Conservation (phyloP, 2,888 invertebrate genomes). For the Athalia circularis region DNA sequence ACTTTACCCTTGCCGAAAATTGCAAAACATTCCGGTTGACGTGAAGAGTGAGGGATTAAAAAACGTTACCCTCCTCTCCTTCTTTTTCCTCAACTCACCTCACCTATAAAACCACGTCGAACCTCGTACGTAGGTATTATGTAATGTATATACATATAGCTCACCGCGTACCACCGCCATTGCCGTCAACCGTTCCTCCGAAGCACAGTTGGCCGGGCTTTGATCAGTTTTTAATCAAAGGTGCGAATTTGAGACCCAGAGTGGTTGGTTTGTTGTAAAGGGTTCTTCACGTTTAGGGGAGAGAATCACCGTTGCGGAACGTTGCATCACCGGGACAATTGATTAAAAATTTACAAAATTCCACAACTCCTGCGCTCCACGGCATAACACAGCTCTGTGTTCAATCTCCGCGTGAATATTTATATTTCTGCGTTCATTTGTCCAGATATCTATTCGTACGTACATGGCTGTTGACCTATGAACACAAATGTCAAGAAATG, state of each 20-base stretch:
- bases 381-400: neutral
- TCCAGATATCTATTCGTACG: neutral
- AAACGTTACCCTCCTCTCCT: conserved; percentile 28
- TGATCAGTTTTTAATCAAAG: conserved; percentile 53
- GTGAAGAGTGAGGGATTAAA: conserved; percentile 45
- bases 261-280: conserved; percentile 39
- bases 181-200: conserved; percentile 36
- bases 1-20: conserved; percentile 43
- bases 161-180: neutral
- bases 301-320: conserved; percentile 37
- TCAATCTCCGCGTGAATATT: neutral
- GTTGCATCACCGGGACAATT: conserved; percentile 26
- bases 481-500: no score
- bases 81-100: conserved; percentile 9
- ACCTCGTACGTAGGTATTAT: no score
- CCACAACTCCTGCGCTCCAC: neutral
- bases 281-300: conserved; percentile 5
- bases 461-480: neutral
- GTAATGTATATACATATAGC: neutral
- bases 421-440: neutral
- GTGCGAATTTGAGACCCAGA: conserved; percentile 43
- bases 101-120: neutral
- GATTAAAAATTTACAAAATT: conserved; percentile 23
- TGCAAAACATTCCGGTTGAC: conserved; percentile 46
- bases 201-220: conserved; percentile 45